Percentiles rank a stretch among this genome's conserved stretches.
phyloP scores from a whole-genome alignment of 2,113 vertebrate species.

The Toxotes chatareus region DNA sequence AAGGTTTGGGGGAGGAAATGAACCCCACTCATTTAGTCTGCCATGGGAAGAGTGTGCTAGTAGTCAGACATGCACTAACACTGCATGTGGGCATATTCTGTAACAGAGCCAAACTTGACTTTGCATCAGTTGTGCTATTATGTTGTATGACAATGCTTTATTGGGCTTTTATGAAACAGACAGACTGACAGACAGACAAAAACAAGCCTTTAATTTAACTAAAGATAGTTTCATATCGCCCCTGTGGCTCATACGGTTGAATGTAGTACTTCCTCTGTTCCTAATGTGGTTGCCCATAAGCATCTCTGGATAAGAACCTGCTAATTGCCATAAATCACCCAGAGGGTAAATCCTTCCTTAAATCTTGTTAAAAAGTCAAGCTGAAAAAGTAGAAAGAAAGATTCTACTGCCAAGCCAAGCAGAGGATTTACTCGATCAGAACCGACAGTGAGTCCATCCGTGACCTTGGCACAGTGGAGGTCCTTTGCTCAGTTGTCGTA shows the following conservation, averaged over 20 bases:
- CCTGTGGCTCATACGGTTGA: constrained; percentile 12
- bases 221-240: constrained; percentile 27
- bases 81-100: constrained; percentile 41
- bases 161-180: constrained; percentile 21
- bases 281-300: constrained; percentile 36
- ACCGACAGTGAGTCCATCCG: constrained; percentile 25
- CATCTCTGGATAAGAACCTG: constrained; percentile 42
- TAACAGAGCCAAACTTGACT: constrained; percentile 34
- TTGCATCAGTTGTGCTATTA: neutral
- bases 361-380: constrained; percentile 35
- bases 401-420: constrained; percentile 5
- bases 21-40: constrained; percentile 58
- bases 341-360: constrained; percentile 2
- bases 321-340: constrained; percentile 56
- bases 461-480: constrained; percentile 1
- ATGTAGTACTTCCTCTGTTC: neutral
- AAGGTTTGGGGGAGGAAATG: constrained; percentile 59
- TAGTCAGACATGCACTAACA: neutral
- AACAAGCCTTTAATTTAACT: constrained; percentile 33
- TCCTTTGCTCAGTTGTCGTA: neutral
- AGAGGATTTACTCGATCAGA: constrained; percentile 14
- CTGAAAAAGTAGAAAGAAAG: constrained; percentile 9
- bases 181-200: constrained; percentile 14
- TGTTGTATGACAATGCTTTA: constrained; percentile 18
- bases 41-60: constrained; percentile 62